A percentile compares a stretch with the other conserved stretches of the same genome.
Conservation (phyloP, 2,113 vertebrate species). For the Oncorhynchus keta region DNA sequence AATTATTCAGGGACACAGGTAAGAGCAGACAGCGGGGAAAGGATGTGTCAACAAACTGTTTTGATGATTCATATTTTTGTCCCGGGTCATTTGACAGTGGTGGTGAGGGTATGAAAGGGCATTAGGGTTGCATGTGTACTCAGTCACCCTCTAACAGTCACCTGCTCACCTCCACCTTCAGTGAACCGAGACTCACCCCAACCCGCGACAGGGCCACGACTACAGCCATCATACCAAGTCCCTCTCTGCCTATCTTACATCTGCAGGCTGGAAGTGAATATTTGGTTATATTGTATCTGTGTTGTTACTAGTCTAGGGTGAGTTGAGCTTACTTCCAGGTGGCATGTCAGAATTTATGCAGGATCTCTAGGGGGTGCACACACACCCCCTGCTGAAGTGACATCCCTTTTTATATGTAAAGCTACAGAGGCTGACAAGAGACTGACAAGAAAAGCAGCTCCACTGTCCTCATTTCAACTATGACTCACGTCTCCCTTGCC, state of each 20-base stretch:
- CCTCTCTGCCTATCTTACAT: too few relatives aligned
- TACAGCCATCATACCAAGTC: too few relatives aligned
- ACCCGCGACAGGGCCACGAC: neutral
- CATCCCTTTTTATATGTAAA: slow-evolving; percentile 30
- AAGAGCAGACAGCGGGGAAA: slow-evolving; percentile 51
- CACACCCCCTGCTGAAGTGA: slow-evolving; percentile 4
- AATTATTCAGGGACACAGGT: slow-evolving; percentile 67
- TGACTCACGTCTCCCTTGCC: slow-evolving; percentile 49
- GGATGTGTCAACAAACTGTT: slow-evolving; percentile 64
- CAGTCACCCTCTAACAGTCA: neutral
- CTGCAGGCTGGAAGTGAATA: too few relatives aligned
- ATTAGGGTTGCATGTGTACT: slow-evolving; percentile 10
- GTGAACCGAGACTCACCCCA: neutral
- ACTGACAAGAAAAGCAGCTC: slow-evolving; percentile 48
- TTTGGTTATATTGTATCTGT: neutral
- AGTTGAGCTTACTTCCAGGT: slow-evolving; percentile 12
- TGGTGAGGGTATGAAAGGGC: slow-evolving; percentile 12
- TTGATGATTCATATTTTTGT: slow-evolving; percentile 64
- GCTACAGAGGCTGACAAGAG: slow-evolving; percentile 33
- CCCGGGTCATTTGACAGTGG: slow-evolving; percentile 10
- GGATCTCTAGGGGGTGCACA: neutral
- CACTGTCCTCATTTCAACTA: slow-evolving; percentile 56
- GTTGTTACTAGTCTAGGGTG: neutral
- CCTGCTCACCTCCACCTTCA: slow-evolving; percentile 4
- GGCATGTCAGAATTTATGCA: neutral